A percentile compares a stretch with the other conserved stretches of the same genome.
phyloP scores from a whole-genome alignment of 2,797 vertebrate species.

The Sphenopsis melanotis region DNA sequence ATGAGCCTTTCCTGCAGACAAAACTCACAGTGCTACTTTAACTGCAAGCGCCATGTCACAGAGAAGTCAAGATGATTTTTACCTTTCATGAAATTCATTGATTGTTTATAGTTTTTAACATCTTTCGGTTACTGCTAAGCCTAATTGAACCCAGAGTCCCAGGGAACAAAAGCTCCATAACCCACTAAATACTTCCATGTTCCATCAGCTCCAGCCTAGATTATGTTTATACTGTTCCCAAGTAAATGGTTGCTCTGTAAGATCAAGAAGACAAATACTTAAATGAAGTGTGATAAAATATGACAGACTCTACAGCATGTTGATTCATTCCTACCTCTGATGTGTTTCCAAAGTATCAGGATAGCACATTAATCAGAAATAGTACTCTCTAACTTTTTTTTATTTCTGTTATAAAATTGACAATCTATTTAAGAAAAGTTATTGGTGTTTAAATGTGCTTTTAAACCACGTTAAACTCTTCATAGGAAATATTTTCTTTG shows the following conservation, averaged over 20 bases:
- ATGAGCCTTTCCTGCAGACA: not conserved
- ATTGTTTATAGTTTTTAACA: not conserved
- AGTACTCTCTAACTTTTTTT: not conserved
- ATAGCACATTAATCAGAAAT: not conserved
- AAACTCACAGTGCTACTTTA: not conserved
- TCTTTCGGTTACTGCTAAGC: not conserved
- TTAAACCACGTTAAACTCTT: not conserved
- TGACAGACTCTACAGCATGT: not conserved
- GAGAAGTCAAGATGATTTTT: not conserved
- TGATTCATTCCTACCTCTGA: conserved; percentile 34
- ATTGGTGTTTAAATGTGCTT: not conserved
- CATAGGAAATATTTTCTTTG: not conserved
- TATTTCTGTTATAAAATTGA: not conserved
- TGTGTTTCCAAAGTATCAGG: conserved; percentile 5
- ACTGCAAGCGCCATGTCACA: not conserved
- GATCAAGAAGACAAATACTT: not conserved
- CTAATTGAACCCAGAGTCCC: not conserved
- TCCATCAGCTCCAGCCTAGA: not conserved
- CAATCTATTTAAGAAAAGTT: not conserved
- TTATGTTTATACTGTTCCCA: not conserved
- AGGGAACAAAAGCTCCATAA: not conserved
- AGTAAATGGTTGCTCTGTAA: not conserved
- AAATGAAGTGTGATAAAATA: conserved; percentile 17
- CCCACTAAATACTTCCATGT: not conserved
- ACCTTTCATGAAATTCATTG: not conserved